These are phyloP conservation scores for Elmis aenea DNA, from an alignment of 2,888 invertebrate genomes.

Conservation along the genomic window DNA sequence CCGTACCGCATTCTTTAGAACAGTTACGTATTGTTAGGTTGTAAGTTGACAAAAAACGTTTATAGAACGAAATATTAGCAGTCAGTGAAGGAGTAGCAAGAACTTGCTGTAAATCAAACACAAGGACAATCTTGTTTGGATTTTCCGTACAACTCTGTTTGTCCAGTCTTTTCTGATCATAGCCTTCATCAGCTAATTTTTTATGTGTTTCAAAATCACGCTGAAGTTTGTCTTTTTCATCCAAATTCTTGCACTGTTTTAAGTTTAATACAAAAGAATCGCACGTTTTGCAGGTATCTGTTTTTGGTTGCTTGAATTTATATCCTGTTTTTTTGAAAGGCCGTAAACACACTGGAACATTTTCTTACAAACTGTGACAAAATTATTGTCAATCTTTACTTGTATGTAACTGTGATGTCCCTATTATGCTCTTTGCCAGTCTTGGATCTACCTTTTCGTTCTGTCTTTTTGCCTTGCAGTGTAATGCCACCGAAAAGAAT, in stretches of 20 bases:
- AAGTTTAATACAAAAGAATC: slow-evolving; percentile 11
- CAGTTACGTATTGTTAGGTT: slow-evolving; percentile 16
- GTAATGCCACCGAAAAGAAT: too few species aligned
- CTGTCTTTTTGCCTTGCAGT: too few species aligned
- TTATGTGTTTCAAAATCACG: too few species aligned
- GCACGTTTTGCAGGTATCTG: slow-evolving; percentile 18
- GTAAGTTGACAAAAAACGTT: slow-evolving; percentile 13
- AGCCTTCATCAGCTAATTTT: too few species aligned
- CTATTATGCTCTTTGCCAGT: too few species aligned
- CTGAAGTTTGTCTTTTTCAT: too few species aligned
- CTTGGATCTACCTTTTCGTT: too few species aligned
- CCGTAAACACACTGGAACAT: too few species aligned
- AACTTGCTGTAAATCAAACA: slow-evolving; percentile 19
- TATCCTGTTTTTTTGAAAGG: slow-evolving; percentile 17
- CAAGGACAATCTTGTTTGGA: slow-evolving; percentile 7
- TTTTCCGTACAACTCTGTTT: slow-evolving; percentile 5
- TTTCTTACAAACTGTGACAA: too few species aligned
- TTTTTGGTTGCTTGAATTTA: slow-evolving; percentile 15
- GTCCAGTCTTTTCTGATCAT: neutral
- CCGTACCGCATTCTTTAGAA: slow-evolving; percentile 9
- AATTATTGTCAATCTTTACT: too few species aligned
- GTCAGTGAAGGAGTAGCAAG: slow-evolving; percentile 16
- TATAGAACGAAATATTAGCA: slow-evolving; percentile 15
- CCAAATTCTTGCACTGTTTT: slow-evolving; percentile 9
- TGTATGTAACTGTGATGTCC: too few species aligned